These are phyloP conservation scores for Trisateles emortualis DNA, from an alignment of 2,888 invertebrate genomes.

Conservation along the genomic window DNA sequence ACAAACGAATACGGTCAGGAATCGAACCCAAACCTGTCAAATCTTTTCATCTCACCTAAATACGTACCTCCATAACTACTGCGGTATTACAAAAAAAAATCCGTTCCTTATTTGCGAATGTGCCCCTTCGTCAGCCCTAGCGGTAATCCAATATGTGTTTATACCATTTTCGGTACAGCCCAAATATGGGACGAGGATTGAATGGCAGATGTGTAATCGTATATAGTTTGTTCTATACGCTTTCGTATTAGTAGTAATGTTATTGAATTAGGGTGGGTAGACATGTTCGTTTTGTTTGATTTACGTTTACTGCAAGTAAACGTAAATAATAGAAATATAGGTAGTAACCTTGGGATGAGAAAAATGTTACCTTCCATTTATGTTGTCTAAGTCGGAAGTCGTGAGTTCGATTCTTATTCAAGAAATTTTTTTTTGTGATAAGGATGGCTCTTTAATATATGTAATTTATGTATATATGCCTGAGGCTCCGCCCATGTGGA, in stretches of 20 bases:
- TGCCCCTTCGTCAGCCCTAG: constrained; percentile 30
- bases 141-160: constrained; percentile 38
- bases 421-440: too few species aligned
- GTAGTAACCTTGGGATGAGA: too few species aligned
- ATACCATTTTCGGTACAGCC: constrained; percentile 35
- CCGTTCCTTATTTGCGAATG: constrained; percentile 25
- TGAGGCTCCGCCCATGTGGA: too few species aligned
- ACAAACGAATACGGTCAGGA: too few species aligned
- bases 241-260: constrained; percentile 9
- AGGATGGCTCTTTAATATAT: too few species aligned
- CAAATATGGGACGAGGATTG: constrained; percentile 40
- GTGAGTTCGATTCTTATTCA: too few species aligned
- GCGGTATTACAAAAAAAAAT: background rate
- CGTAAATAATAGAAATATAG: background rate
- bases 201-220: constrained; percentile 26
- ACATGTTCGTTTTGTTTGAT: background rate
- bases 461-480: too few species aligned
- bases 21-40: too few species aligned
- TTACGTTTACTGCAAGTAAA: background rate
- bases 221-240: constrained; percentile 10
- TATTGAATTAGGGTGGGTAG: constrained; percentile 7
- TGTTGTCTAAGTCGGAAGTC: too few species aligned
- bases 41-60: too few species aligned
- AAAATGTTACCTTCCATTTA: too few species aligned
- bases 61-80: too few species aligned